phyloP scores from a whole-genome alignment of 2,113 vertebrate species.

The Paracanthobrama guichenoti region DNA sequence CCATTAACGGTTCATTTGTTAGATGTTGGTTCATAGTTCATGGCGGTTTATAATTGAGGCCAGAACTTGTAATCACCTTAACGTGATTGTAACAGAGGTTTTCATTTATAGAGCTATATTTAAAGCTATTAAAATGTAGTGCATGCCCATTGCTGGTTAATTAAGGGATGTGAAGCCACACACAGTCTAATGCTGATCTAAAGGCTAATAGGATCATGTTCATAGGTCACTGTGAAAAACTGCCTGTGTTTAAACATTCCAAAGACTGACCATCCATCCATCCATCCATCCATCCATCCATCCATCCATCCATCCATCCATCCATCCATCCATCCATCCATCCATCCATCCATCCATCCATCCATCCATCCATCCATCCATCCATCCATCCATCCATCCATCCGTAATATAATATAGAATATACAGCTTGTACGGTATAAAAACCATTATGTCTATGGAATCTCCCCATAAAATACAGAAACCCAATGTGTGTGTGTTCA shows the following conservation, averaged over 20 bases:
- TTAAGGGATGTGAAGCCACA: not conserved
- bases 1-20: not conserved
- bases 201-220: not conserved
- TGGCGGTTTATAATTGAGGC: not conserved
- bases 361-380: no score
- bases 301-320: no score
- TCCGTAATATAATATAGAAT: no score
- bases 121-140: not conserved
- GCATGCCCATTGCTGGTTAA: not conserved
- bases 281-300: no score
- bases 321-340: no score
- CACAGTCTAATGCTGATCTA: not conserved
- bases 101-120: conserved; percentile 1
- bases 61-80: not conserved
- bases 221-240: not conserved
- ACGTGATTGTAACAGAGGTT: not conserved
- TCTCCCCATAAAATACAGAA: no score
- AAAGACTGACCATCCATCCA: not conserved
- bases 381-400: no score
- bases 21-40: conserved; percentile 3
- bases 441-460: no score
- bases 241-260: not conserved
- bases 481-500: no score
- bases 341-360: no score
- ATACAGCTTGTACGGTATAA: no score